Base-by-base conservation (phyloP, 2,888 invertebrate species). In the Galerucella pusilla region DNA sequence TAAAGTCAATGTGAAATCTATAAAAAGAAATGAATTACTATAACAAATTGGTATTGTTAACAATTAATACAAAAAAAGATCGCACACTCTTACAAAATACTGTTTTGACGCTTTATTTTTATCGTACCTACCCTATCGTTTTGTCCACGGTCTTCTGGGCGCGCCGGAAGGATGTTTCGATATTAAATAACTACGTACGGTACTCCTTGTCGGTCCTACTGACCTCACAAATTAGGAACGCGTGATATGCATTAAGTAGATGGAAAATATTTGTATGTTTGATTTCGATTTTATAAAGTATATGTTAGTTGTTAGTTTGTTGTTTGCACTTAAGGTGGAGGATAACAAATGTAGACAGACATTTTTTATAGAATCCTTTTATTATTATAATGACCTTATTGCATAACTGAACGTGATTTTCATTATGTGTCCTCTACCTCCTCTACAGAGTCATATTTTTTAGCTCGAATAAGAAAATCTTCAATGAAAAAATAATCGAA, bases 91-190 rank as follows among this genome's bases (percentile, higher is more conserved):
- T 6, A 49, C 14, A 35, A 63, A 65, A 65, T 12, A 42, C 20
- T 16, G n/a, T 45, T 64, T 16, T 11, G 46, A 35, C 14, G 28
- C 35, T 7, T 28, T 46, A 45, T 45, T 20, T 20, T 65, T 20
- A 46, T 12, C 69, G 45, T 69, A 52, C 46, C n/a, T 69, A 52
- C 64, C 20, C 61, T 73, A 45, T 67, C 66, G 66, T 35, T n/a
- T n/a, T 61, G 54, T 70, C 65, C 71, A 77, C 73, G 77, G 77
- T 73, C 49, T 64, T 49, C 12, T 73, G 67, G 60, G 10, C 71
- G 52, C 68, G 73, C 77, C 77, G 77, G 77, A 77, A 75, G 74
- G 77, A 77, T 77, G 75, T 75, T 28, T n/a, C 28, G 12, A 65
- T 73, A 64, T 64, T 54, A 16, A 67, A 66, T 46, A 61, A 64